Base-by-base conservation (phyloP, 2,888 invertebrate genomes). In the Lepidonotus clava region DNA sequence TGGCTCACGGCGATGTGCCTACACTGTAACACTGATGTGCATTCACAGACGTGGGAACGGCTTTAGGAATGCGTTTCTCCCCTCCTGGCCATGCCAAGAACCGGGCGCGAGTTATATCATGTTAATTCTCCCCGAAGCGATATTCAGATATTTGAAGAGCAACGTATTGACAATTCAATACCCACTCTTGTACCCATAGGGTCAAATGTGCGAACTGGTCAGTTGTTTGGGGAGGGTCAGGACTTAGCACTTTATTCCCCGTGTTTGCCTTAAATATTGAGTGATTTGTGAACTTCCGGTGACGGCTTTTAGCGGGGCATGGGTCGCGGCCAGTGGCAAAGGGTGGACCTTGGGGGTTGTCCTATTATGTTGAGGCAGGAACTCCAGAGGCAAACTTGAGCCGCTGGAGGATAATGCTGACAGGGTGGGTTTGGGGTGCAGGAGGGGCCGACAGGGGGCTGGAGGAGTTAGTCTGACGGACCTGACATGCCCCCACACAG, bases 21-120 rank as follows among this genome's bases (percentile, higher is more conserved):
- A n/a, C n/a, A n/a, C n/a, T n/a, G n/a, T n/a, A n/a, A n/a, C n/a
- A n/a, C n/a, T n/a, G n/a, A n/a, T n/a, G n/a, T n/a, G n/a, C n/a
- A n/a, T n/a, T n/a, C n/a, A n/a, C n/a, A n/a, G n/a, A n/a, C n/a
- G n/a, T n/a, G n/a, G n/a, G n/a, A n/a, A n/a, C n/a, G n/a, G n/a
- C n/a, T n/a, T n/a, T n/a, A n/a, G n/a, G n/a, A n/a, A n/a, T n/a
- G n/a, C n/a, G n/a, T n/a, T n/a, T n/a, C n/a, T n/a, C n/a, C n/a
- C n/a, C n/a, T n/a, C n/a, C n/a, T n/a, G n/a, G n/a, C n/a, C n/a
- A n/a, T n/a, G n/a, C n/a, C n/a, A n/a, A n/a, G n/a, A n/a, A n/a
- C n/a, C n/a, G n/a, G n/a, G n/a, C n/a, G n/a, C n/a, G 53, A n/a
- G 24, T 61, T 61, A 61, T 61, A 61, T 61, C 61, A 61, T n/a